A percentile compares a stretch with the other conserved stretches of the same genome.
Evolutionary conservation across 2,888 invertebrate species (phyloP).

Genomic region (Hemithea aestivaria): DNA sequence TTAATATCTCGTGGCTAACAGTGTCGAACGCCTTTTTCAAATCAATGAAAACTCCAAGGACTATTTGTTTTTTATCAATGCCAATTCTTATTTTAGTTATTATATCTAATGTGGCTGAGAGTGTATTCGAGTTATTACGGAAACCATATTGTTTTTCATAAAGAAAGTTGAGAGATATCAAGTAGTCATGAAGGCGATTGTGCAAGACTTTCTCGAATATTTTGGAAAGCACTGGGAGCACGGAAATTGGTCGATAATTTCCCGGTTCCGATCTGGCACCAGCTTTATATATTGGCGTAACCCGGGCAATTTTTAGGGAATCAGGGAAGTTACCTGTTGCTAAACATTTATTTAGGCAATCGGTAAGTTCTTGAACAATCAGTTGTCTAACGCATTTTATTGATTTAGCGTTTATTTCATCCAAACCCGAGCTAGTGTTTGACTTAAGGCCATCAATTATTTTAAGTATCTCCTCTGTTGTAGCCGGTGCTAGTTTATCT

Average conservation of each 20-base stretch:
- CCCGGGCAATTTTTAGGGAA: not conserved
- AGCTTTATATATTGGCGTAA: constrained; percentile 9
- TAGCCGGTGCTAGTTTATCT: not conserved
- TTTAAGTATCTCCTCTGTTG: not conserved
- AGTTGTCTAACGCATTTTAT: constrained; percentile 10
- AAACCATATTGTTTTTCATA: constrained; percentile 14
- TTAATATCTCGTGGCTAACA: constrained; percentile 3
- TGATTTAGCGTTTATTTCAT: constrained; percentile 12
- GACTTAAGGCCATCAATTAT: constrained; percentile 6
- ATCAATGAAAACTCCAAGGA: constrained; percentile 9
- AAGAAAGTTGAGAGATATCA: constrained; percentile 6
- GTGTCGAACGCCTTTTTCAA: constrained; percentile 13
- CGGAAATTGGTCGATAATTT: constrained; percentile 10
- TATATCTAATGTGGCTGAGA: constrained; percentile 13
- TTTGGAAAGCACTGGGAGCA: constrained; percentile 4
- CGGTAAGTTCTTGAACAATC: constrained; percentile 1
- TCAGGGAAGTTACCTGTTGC: not conserved
- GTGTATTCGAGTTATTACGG: constrained; percentile 11
- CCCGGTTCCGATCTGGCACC: constrained; percentile 6
- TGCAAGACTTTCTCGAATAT: constrained; percentile 12
- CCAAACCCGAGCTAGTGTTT: constrained; percentile 13
- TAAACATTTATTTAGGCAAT: not conserved
- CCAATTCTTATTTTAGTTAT: constrained; percentile 6
- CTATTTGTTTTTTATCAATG: constrained; percentile 10
- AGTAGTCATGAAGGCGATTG: constrained; percentile 2